Evolutionary conservation across 2,797 vertebrate species (phyloP), one percentile per base, ranked within the genome.

Genomic region (Peromyscus aztecus): DNA sequence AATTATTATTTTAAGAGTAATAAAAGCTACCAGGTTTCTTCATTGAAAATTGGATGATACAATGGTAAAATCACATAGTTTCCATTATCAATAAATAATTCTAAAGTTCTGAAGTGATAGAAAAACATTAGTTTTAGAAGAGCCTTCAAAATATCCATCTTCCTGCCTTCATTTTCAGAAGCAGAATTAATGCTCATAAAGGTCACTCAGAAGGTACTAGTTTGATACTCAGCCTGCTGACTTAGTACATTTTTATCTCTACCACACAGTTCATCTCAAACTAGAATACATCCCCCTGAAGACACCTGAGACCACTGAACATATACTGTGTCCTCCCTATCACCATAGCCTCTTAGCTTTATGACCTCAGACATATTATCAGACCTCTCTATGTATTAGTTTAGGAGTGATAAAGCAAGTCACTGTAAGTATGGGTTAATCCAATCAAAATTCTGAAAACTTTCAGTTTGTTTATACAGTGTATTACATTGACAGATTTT

Each of bases 111-210:
- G 34, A 94, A 92, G 17, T 65, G 27, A 63, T 46, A 90, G 24
- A 91, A 76, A 69, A 37, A 93, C 2, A 83, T 67, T 87, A 71
- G 49, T 40, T 87, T 71, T 87, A 59, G 37, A 63, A 93, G 86
- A 76, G 3, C 7, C 63, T 88, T 96, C 12, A 19, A 65, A 55
- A 40, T 82, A 75, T 23, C 16, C 61, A 55, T 94, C 73, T 6
- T 69, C 13, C 31, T 76, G 49, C 27, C 67, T 82, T 86, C 76
- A 73, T 89, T 96, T 88, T 94, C 49, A 90, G 85, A 97, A 92
- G 37, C 52, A 40, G 69, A 88, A 73, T 96, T 75, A 78, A 55
- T 87, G 37, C 14, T 92, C n/a, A 59, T 81, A 92, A 84, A 19
- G 1, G n/a, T 23, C n/a, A 93, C 46, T 37, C 0, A 87, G 63